Evolutionary conservation across 2,113 vertebrate genomes (phyloP).

Genomic region (Aspiorhynchus laticeps): DNA sequence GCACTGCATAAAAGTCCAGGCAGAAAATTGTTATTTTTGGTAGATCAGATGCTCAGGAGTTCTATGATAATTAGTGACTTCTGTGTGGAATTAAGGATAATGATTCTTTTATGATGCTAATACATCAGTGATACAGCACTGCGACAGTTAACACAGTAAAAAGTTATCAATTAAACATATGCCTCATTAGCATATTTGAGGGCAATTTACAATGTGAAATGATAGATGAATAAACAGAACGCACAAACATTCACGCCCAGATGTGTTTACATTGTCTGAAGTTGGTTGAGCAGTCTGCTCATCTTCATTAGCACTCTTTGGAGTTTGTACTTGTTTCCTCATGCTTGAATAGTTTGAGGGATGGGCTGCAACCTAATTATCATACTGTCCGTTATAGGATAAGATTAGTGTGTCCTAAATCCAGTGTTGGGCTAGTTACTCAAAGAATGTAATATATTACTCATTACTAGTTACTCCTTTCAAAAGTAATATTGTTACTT

Average conservation of each 20-base stretch:
- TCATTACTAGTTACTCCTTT: no score
- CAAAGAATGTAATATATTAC: no score
- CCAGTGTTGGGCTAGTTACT: no score
- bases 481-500: no score
- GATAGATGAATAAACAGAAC: conserved; percentile 60
- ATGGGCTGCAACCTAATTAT: conserved; percentile 26
- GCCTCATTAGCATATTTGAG: conserved; percentile 67
- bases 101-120: conserved; percentile 70
- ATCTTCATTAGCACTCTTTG: neutral
- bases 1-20: neutral
- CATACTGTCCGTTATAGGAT: conserved; percentile 14
- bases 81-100: conserved; percentile 61
- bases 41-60: conserved; percentile 63
- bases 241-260: conserved; percentile 11
- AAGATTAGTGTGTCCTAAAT: conserved; percentile 17
- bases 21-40: conserved; percentile 31
- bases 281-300: conserved; percentile 6
- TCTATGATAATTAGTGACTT: conserved; percentile 58
- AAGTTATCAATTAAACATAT: conserved; percentile 69
- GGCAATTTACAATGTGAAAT: conserved; percentile 60
- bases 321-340: conserved; percentile 3
- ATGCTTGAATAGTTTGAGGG: conserved; percentile 26
- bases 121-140: conserved; percentile 61
- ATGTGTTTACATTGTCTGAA: conserved; percentile 29
- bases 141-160: conserved; percentile 60